Conservation (phyloP, 2,113 vertebrate genomes). For the Chelonoidis abingdonii region DNA sequence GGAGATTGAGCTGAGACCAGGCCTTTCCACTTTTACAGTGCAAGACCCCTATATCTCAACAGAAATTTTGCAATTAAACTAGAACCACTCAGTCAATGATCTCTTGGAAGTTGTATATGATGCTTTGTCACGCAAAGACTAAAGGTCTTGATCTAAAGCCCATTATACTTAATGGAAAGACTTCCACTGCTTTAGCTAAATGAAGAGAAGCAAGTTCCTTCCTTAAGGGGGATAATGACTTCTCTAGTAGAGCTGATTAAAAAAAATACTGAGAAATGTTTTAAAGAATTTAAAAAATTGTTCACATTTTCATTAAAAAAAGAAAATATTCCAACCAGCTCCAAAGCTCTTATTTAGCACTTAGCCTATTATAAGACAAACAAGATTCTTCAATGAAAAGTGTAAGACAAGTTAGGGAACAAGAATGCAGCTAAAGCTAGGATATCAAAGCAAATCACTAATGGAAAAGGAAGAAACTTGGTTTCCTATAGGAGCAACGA, state of each 20-base stretch:
- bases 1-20: neutral
- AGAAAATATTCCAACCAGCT: neutral
- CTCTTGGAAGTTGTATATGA: neutral
- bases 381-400: neutral
- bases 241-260: neutral
- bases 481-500: neutral
- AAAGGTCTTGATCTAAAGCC: neutral
- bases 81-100: rapidly evolving
- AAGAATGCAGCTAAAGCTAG: neutral
- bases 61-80: rapidly evolving
- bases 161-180: neutral
- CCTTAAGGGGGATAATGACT: neutral
- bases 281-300: neutral
- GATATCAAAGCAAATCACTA: neutral
- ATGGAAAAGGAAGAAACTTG: neutral
- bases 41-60: rapidly evolving
- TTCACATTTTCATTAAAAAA: neutral
- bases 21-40: neutral
- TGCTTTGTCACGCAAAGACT: neutral
- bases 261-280: neutral
- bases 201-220: neutral
- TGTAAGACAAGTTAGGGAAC: neutral
- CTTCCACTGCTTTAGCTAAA: neutral
- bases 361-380: neutral
- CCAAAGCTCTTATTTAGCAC: neutral